A percentile compares a stretch with the other conserved stretches of the same genome.
Evolutionary conservation across 2,797 vertebrate species (phyloP).

Genomic region (Taenioides sp.): DNA sequence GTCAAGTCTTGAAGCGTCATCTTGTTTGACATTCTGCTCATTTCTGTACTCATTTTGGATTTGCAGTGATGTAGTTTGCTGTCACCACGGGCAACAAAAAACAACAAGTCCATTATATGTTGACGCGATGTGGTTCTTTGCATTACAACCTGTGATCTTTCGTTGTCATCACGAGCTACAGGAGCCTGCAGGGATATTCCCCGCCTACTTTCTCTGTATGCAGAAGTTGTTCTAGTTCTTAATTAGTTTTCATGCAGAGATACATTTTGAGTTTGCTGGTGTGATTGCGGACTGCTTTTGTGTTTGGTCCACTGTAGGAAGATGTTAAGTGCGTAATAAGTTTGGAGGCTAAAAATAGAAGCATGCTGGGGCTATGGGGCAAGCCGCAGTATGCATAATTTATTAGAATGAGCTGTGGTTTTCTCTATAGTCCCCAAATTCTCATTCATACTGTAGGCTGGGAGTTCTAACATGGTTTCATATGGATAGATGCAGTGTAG

Average conservation of each 20-base stretch:
- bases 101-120: slow-evolving; percentile 24
- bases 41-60: slow-evolving; percentile 27
- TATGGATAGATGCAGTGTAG: not conserved
- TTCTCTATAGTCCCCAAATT: slow-evolving; percentile 24
- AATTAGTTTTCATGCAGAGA: slow-evolving; percentile 58
- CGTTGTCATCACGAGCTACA: slow-evolving; percentile 15
- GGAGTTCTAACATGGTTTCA: not conserved
- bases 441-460: not conserved
- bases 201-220: slow-evolving; percentile 25
- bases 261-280: slow-evolving; percentile 43
- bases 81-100: slow-evolving; percentile 24
- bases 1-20: not conserved
- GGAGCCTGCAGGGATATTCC: slow-evolving; percentile 31
- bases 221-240: slow-evolving; percentile 45
- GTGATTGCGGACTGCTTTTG: slow-evolving; percentile 31
- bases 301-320: slow-evolving; percentile 37
- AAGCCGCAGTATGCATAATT: slow-evolving; percentile 51
- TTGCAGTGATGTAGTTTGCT: slow-evolving; percentile 20
- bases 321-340: slow-evolving; percentile 50
- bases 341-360: slow-evolving; percentile 62
- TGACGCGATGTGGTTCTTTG: not conserved
- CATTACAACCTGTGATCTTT: slow-evolving; percentile 35
- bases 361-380: slow-evolving; percentile 44
- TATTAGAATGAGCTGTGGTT: slow-evolving; percentile 33
- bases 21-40: slow-evolving; percentile 25